Base-by-base conservation (phyloP, 2,888 invertebrate genomes). In the Tineola bisselliella region DNA sequence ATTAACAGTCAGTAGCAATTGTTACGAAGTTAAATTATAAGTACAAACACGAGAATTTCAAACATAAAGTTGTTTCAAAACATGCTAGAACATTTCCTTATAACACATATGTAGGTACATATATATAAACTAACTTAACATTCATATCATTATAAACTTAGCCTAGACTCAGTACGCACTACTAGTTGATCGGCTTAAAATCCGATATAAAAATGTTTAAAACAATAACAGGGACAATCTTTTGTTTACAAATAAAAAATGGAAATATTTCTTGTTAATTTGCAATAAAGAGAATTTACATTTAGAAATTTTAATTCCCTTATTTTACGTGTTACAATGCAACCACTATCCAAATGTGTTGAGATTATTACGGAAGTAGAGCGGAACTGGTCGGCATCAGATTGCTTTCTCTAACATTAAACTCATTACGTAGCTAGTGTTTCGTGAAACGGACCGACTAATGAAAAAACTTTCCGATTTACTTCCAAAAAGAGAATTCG, bases 401-500 rank as follows among this genome's bases (percentile, higher is more conserved):
- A 33, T 38, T 38, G 38, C 38, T 38, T 38, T 38, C 38, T 38
- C 38, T 38, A 38, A 38, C 59, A 44, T 59, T 60, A 44, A 60
- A 60, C 60, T 60, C 60, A 60, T 60, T 60, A 60, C 31, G 48
- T 8, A 30, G 48, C 60, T 30, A 60, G 60, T 48, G 60, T 60
- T 60, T 60, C 60, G 60, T 44, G 60, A 60, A 60, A 68, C 67
- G 68, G 64, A 63, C 64, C 64, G 66, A 64, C 68, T 74, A 71
- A 73, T 73, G 70, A 73, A 72, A 72, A 74, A 74, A 73, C 71
- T 74, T 74, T 68, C 64, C 56, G 64, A 62, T 62, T 62, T 70
- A 70, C 56, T 56, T 30, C n/a, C 25, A 25, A 25, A 30, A 56
- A 56, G 56, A 56, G 56, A 56, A 56, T 25, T 56, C 56, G 56